phyloP scores from a whole-genome alignment of 2,888 invertebrate species.

The Epinotia bilunana region DNA sequence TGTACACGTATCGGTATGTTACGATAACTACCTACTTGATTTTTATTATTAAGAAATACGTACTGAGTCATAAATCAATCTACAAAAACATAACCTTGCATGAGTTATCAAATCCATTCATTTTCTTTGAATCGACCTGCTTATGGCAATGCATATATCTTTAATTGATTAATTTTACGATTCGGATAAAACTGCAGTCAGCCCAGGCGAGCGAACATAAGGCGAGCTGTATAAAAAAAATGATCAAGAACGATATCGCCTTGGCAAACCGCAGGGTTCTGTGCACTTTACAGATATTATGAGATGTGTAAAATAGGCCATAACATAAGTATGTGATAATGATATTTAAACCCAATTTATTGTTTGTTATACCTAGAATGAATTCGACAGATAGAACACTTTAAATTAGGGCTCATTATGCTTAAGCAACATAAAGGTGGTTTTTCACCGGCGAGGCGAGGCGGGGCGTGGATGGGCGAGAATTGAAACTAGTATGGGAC shows the following conservation, averaged over 20 bases:
- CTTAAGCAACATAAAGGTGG: too few species aligned
- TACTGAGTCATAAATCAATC: constrained; percentile 20
- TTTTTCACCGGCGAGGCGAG: too few species aligned
- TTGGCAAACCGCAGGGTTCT: neutral
- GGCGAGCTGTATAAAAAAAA: too few species aligned
- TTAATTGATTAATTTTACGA: constrained; percentile 23
- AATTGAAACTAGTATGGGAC: too few species aligned
- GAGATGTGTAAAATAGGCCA: too few species aligned
- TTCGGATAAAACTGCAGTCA: constrained; percentile 13
- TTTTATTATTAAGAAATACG: neutral
- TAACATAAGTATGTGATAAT: too few species aligned
- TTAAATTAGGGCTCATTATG: too few species aligned
- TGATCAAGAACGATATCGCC: neutral
- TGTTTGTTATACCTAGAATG: too few species aligned
- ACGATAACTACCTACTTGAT: neutral
- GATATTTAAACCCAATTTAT: too few species aligned
- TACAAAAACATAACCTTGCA: constrained; percentile 1
- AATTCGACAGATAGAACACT: too few species aligned
- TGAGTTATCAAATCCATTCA: constrained; percentile 29
- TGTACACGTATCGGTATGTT: neutral
- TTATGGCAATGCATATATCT: constrained; percentile 22
- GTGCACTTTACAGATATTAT: too few species aligned
- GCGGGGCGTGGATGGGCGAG: too few species aligned
- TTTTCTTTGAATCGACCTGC: constrained; percentile 22
- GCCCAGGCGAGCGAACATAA: constrained; percentile 5